A percentile compares a stretch with the other conserved stretches of the same genome.
Conservation (phyloP, 2,113 vertebrate genomes). For the Ptyas mucosa region DNA sequence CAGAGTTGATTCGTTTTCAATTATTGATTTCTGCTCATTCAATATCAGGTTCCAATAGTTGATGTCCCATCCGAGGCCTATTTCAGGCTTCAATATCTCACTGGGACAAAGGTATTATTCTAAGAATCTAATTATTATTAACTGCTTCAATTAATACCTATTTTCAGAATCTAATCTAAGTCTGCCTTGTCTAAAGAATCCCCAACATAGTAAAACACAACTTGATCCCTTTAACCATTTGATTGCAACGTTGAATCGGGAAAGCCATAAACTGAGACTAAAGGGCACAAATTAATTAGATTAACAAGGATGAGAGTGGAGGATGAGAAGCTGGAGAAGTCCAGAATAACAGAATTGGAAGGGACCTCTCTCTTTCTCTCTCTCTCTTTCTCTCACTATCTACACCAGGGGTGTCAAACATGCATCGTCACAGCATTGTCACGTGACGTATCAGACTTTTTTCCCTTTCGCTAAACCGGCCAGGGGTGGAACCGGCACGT, state of each 20-base stretch:
- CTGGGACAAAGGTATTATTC: neutral
- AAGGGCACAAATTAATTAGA: neutral
- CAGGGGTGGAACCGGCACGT: too few relatives aligned
- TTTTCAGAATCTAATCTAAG: neutral
- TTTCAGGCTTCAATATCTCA: constrained; percentile 8
- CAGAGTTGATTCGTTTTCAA: neutral
- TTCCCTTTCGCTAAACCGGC: too few relatives aligned
- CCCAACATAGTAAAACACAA: neutral
- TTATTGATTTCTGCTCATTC: neutral
- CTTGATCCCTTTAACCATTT: neutral
- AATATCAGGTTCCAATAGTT: neutral
- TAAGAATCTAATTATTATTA: neutral
- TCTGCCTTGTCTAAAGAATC: neutral
- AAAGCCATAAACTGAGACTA: neutral
- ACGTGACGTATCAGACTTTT: too few relatives aligned
- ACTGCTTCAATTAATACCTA: too few relatives aligned
- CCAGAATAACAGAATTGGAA: too few relatives aligned
- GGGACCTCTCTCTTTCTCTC: too few relatives aligned
- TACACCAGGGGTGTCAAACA: too few relatives aligned
- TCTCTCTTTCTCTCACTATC: too few relatives aligned
- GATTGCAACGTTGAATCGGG: neutral
- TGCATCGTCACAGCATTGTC: too few relatives aligned
- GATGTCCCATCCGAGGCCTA: neutral
- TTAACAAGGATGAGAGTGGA: neutral
- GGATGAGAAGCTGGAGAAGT: too few relatives aligned